Percentiles rank a stretch among this genome's conserved stretches.
phyloP scores from a whole-genome alignment of 2,113 vertebrate species.

The Lontra canadensis region DNA sequence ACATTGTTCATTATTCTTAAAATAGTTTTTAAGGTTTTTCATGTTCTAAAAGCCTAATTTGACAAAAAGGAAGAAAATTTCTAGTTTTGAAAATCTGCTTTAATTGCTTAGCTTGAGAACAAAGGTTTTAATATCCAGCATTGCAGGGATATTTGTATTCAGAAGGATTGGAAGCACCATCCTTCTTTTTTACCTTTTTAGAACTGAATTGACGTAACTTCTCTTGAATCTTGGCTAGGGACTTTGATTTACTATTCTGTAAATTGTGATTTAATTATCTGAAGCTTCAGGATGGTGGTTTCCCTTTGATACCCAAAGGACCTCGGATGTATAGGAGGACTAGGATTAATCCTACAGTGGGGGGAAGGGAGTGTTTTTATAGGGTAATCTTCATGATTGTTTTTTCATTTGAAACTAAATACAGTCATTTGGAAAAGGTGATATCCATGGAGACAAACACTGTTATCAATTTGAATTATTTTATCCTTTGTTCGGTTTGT shows the following conservation, averaged over 20 bases:
- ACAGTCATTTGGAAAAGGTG: background rate
- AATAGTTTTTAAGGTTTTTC: conserved; percentile 44
- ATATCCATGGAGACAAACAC: background rate
- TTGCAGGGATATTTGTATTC: conserved; percentile 69
- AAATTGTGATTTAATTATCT: conserved; percentile 74
- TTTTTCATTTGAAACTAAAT: conserved; percentile 47
- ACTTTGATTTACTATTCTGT: conserved; percentile 53
- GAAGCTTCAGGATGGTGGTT: conserved; percentile 56
- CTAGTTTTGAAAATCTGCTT: conserved; percentile 63
- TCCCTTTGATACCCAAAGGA: conserved; percentile 53
- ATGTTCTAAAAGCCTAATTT: conserved; percentile 50
- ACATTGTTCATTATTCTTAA: conserved; percentile 20
- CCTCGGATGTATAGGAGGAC: background rate
- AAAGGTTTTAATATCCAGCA: conserved; percentile 83
- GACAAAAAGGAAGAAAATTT: conserved; percentile 15
- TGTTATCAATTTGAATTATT: conserved; percentile 18
- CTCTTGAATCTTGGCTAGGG: conserved; percentile 35
- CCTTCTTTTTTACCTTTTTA: conserved; percentile 66
- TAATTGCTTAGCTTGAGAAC: conserved; percentile 79
- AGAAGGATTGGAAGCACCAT: conserved; percentile 54
- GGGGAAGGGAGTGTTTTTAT: conserved; percentile 46
- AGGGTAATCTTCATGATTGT: background rate
- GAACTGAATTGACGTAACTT: conserved; percentile 43
- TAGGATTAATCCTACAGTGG: conserved; percentile 38
- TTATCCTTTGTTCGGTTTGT: conserved; percentile 68